Conservation (phyloP, 2,113 vertebrate genomes). For the Aphyosemion australe region DNA sequence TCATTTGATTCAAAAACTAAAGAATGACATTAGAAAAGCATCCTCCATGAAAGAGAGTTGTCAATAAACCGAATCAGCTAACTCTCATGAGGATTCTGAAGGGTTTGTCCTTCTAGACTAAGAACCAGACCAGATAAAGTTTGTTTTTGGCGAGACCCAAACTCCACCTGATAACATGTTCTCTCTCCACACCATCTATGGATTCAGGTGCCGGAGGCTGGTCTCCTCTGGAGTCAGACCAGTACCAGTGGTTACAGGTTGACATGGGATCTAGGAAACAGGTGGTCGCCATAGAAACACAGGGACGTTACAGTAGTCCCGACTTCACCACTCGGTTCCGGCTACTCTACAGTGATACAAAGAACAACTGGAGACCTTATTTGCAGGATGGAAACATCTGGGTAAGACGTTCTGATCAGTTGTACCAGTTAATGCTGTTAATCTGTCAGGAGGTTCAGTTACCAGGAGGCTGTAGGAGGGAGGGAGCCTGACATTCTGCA, state of each 20-base stretch:
- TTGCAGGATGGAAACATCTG: slow-evolving; percentile 90
- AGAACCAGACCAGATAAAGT: too few relatives aligned
- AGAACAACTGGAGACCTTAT: slow-evolving; percentile 96
- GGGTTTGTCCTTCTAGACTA: too few relatives aligned
- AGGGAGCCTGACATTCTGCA: too few relatives aligned
- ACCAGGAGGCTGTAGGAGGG: too few relatives aligned
- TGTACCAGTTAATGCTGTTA: too few relatives aligned
- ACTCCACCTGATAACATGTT: background rate
- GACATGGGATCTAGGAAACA: slow-evolving; percentile 91
- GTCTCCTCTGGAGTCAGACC: slow-evolving; percentile 90
- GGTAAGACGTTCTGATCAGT: slow-evolving; percentile 32
- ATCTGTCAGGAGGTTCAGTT: too few relatives aligned
- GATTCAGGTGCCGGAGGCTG: slow-evolving; percentile 90
- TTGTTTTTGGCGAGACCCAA: too few relatives aligned
- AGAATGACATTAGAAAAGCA: too few relatives aligned
- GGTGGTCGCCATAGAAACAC: slow-evolving; percentile 89
- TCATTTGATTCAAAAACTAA: too few relatives aligned
- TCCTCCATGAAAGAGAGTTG: too few relatives aligned
- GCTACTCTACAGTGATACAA: slow-evolving; percentile 91
- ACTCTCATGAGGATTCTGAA: too few relatives aligned
- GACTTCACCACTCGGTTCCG: slow-evolving; percentile 93
- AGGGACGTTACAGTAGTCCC: slow-evolving; percentile 92
- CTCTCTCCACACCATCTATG: background rate
- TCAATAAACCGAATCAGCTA: too few relatives aligned
- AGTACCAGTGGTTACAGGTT: slow-evolving; percentile 93